phyloP scores from a whole-genome alignment of 2,113 vertebrate genomes.

The Scomber colias region DNA sequence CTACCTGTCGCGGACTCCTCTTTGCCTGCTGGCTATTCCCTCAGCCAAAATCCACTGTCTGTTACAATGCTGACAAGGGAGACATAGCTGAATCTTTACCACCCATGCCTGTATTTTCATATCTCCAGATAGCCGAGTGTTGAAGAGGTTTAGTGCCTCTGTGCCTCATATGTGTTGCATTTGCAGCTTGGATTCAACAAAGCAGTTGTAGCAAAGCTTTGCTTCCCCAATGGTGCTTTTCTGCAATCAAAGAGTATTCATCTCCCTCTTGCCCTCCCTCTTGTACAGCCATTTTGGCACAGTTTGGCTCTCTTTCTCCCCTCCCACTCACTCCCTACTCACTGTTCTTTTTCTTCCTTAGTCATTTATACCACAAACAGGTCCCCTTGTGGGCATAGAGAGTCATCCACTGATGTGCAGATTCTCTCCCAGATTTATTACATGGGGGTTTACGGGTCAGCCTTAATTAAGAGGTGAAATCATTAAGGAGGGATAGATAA shows the following conservation, averaged over 20 bases:
- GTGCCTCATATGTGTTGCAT: slow-evolving; percentile 60
- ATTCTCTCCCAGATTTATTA: slow-evolving; percentile 59
- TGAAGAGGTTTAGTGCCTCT: slow-evolving; percentile 58
- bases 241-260: slow-evolving; percentile 78
- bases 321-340: slow-evolving; percentile 35
- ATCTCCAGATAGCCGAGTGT: slow-evolving; percentile 74
- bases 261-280: slow-evolving; percentile 65
- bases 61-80: slow-evolving; percentile 43
- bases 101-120: slow-evolving; percentile 59
- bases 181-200: slow-evolving; percentile 76
- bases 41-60: slow-evolving; percentile 44
- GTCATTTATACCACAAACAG: slow-evolving; percentile 40
- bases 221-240: slow-evolving; percentile 70
- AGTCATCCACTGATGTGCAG: slow-evolving; percentile 44
- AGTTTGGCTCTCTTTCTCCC: slow-evolving; percentile 54
- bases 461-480: slow-evolving; percentile 77
- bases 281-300: slow-evolving; percentile 62
- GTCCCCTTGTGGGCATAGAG: slow-evolving; percentile 25
- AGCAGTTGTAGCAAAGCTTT: slow-evolving; percentile 67
- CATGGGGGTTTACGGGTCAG: slow-evolving; percentile 53
- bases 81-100: slow-evolving; percentile 48
- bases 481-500: slow-evolving; percentile 65
- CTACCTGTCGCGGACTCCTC: slow-evolving; percentile 48
- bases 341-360: slow-evolving; percentile 26
- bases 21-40: slow-evolving; percentile 30